phyloP scores from a whole-genome alignment of 2,797 vertebrate genomes.

The Neosilurus mollespiculum region DNA sequence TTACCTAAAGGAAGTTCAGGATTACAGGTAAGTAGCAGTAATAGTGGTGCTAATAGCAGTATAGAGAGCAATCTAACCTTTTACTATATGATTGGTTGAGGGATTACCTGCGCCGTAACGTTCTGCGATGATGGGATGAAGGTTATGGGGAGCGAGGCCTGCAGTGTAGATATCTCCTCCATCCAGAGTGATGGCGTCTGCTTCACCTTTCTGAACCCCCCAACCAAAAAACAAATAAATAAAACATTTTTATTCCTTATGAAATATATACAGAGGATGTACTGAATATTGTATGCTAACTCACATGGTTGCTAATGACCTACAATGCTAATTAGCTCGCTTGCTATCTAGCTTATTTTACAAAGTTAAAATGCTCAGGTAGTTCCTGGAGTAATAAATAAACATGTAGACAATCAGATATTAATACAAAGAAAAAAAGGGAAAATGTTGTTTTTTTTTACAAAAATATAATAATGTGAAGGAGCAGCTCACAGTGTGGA shows the following conservation, averaged over 20 bases:
- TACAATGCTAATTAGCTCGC: neutral
- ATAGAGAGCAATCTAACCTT: neutral
- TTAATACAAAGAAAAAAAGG: neutral
- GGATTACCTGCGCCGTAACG: slow-evolving; percentile 69
- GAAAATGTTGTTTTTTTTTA: too few species aligned
- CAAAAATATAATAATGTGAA: neutral
- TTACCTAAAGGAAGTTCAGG: slow-evolving; percentile 43
- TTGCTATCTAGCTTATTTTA: neutral
- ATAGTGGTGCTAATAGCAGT: neutral
- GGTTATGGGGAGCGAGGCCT: slow-evolving; percentile 73
- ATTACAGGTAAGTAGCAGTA: neutral
- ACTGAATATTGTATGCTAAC: neutral
- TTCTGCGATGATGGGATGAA: slow-evolving; percentile 84
- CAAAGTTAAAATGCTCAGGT: neutral
- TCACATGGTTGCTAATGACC: neutral
- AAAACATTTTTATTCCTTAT: neutral
- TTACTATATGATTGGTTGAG: neutral
- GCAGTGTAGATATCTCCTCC: slow-evolving; percentile 82
- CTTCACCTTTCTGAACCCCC: slow-evolving; percentile 68
- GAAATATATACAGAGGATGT: neutral
- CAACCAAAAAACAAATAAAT: neutral
- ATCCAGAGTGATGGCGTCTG: slow-evolving; percentile 85
- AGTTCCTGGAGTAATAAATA: neutral
- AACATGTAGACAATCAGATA: neutral
- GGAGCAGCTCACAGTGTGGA: neutral